Base-by-base conservation (phyloP, 2,797 vertebrate genomes). In the Limosa lapponica region DNA sequence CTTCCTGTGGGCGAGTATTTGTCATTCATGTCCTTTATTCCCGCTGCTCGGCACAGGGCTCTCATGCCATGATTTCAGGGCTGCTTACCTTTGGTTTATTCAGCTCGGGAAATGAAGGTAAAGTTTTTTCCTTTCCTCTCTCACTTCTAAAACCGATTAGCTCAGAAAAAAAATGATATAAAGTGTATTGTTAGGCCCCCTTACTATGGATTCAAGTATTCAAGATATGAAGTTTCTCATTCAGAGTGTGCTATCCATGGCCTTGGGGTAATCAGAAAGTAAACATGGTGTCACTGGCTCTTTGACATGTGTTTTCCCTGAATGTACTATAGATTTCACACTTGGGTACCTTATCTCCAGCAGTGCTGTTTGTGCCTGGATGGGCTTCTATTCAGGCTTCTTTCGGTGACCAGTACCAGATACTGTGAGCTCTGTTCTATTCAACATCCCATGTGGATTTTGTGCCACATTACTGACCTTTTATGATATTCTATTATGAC, bases 51-150 rank as follows among this genome's bases (percentile, higher is more conserved):
- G 46, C 34, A 48, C 1, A 37, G 19, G 13, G 15, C 6, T 83
- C 20, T 89, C 48, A 18, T 90, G 36, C 11, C 32, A 30, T 55
- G 8, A 52, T 81, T 88, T 81, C 32, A 48, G 24, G 12, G 36
- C 19, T 82, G 41, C 14, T 82, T 74, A 36, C 24, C 41, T 94
- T 90, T 46, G 28, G 30, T 54, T 91, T 78, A 55, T 71, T 64
- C 78, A 69, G 11, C 10, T 83, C 27, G 79, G 58, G 37, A 75
- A 3, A 2, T 57, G 54, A 67, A 78, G 4, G 4, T 41, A 44
- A 72, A 83, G 16, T 11, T 6, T 41, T 90, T 85, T 43, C 7
- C 24, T 58, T 88, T 49, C 51, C 18, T 16, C 7, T 27, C 20
- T 89, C 14, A 44, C 15, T 89, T 84, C 59, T 88, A 58, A 79